These are phyloP conservation scores for Tuta absoluta DNA, from an alignment of 2,888 invertebrate species.

Conservation along the genomic window DNA sequence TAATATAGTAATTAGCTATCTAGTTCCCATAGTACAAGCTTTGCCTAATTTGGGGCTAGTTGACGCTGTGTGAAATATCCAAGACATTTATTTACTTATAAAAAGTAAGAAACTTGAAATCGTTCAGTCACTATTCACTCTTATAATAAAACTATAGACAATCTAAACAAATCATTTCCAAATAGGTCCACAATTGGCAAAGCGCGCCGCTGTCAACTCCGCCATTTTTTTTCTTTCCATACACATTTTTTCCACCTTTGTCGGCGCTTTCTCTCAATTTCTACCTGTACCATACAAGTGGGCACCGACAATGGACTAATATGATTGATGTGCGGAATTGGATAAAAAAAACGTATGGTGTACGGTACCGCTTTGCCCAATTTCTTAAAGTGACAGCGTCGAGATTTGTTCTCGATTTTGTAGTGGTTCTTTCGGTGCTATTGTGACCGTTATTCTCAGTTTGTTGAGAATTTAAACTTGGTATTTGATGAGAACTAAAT, in stretches of 20 bases:
- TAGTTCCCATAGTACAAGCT: too few relatives aligned
- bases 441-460: constrained; percentile 3
- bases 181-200: constrained; percentile 5
- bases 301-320: constrained; percentile 42
- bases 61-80: too few relatives aligned
- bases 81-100: too few relatives aligned
- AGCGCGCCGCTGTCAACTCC: constrained; percentile 38
- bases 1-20: too few relatives aligned
- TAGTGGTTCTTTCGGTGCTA: neutral
- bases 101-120: too few relatives aligned
- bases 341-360: neutral
- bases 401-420: neutral
- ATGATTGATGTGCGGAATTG: constrained; percentile 46
- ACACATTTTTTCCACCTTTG: constrained; percentile 25
- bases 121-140: too few relatives aligned
- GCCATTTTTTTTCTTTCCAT: constrained; percentile 37
- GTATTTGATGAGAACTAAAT: neutral
- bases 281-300: constrained; percentile 39
- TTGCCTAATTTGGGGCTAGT: too few relatives aligned
- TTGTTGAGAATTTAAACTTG: neutral
- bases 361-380: constrained; percentile 15
- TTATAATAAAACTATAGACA: neutral
- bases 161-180: constrained; percentile 17
- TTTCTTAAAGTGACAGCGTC: constrained; percentile 4
- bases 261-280: constrained; percentile 40